Base-by-base conservation (phyloP, 2,797 vertebrate species). In the Takifugu rubripes region DNA sequence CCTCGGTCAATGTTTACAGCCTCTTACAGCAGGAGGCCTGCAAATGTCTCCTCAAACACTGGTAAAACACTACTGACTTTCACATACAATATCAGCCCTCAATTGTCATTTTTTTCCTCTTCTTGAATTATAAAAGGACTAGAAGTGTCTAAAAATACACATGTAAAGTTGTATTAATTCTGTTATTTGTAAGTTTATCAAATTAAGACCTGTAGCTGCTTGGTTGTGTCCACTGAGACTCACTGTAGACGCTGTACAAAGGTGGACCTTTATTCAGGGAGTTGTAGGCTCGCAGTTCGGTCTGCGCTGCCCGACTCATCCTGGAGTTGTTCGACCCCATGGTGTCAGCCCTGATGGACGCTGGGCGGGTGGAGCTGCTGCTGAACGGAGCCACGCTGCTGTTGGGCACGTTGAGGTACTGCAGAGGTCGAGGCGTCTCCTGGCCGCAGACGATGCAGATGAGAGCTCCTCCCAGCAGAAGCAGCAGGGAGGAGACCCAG, bases 371-470 rank as follows among this genome's bases (percentile, higher is more conserved):
- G 2, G 51, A 48, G 4, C 3, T 0, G 12, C 42, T 24, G 5
- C 45, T 49, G 57, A 21, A 47, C 2, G 29, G 21, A 14, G 15
- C 9, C 11, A 24, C 29, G 31, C 25, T 63, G 56, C 43, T 57
- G 68, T 68, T 52, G 0, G 66, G 59, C 44, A 25, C n/a, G 54
- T 59, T 53, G 54, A 40, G 29, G 46, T 52, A 44, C 40, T 54
- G 14, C 6, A 42, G 5, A 12, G 61, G 52, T 8, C 2, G 36
- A 5, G 42, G 1, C 16, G 8, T 49, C 33, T 60, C 25, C 16
- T 57, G 44, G 33, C 53, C n/a, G 21, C 69, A 84, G 33, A 79
- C 48, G 0, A 56, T 54, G 51, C 72, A 75, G n/a, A 78, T 44
- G 43, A 82, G 25, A 2, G 26, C 36, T 1, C 72, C 77, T 0